Conservation (phyloP, 2,888 invertebrate species). For the Venusia cambrica region DNA sequence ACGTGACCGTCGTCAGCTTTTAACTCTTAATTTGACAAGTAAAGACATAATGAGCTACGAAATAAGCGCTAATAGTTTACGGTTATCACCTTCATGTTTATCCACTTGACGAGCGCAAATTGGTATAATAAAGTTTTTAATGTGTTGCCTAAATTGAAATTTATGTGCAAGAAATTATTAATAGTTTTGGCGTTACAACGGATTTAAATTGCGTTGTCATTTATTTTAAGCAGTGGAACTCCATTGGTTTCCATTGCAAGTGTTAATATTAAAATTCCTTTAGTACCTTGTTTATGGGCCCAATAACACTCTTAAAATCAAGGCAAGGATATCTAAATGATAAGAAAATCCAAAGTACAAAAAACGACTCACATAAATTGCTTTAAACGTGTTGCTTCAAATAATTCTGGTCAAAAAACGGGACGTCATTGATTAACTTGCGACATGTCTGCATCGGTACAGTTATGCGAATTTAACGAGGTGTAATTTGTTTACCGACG, state of each 20-base stretch:
- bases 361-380: conserved; percentile 9
- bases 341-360: too few relatives aligned
- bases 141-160: conserved; percentile 13
- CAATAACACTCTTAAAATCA: too few relatives aligned
- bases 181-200: conserved; percentile 11
- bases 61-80: conserved; percentile 31
- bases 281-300: too few relatives aligned
- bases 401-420: conserved; percentile 18
- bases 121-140: conserved; percentile 17
- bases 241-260: too few relatives aligned
- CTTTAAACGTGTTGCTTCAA: conserved; percentile 1
- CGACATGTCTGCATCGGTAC: conserved; percentile 33
- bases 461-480: conserved; percentile 38
- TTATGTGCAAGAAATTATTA: conserved; percentile 5
- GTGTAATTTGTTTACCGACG: conserved; percentile 40
- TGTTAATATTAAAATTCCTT: too few relatives aligned
- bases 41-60: conserved; percentile 36
- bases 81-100: conserved; percentile 31
- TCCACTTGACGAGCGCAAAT: conserved; percentile 20
- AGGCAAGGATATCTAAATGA: too few relatives aligned
- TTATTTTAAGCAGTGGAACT: too few relatives aligned
- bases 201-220: conserved; percentile 8
- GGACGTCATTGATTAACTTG: conserved; percentile 27
- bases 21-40: conserved; percentile 36
- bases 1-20: conserved; percentile 42